Conservation (phyloP, 2,888 invertebrate species). For the Muschampia plurimacula region DNA sequence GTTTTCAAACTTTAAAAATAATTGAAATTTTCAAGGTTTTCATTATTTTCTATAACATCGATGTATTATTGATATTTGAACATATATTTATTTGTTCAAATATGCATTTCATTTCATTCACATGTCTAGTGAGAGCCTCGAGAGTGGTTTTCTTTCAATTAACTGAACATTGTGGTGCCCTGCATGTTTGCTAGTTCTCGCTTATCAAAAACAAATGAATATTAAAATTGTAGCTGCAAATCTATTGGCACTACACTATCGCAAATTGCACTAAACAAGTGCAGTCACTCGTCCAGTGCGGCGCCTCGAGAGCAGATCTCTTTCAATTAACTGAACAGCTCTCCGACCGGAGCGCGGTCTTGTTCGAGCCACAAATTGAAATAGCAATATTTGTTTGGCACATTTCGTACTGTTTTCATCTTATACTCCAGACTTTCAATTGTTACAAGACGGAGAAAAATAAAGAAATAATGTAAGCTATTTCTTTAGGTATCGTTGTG, state of each 20-base stretch:
- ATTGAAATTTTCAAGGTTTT: too few relatives aligned
- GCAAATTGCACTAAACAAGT: slow-evolving; percentile 18
- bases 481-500: neutral
- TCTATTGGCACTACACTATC: slow-evolving; percentile 8
- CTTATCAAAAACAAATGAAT: neutral
- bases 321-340: slow-evolving; percentile 32
- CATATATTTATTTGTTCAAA: too few relatives aligned
- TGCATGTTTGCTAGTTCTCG: too few relatives aligned
- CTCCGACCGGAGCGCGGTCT: slow-evolving; percentile 11
- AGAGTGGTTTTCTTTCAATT: neutral
- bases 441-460: slow-evolving; percentile 1
- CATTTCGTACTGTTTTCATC: slow-evolving; percentile 11
- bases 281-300: neutral
- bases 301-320: slow-evolving; percentile 17
- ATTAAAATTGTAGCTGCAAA: neutral
- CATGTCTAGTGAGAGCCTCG: neutral
- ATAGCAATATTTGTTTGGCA: slow-evolving; percentile 20
- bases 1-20: too few relatives aligned
- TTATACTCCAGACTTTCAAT: neutral
- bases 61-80: too few relatives aligned
- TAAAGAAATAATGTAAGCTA: neutral
- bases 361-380: slow-evolving; percentile 31
- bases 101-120: neutral
- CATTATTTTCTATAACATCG: too few relatives aligned
- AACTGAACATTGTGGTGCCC: neutral